Percentiles rank a stretch among this genome's conserved stretches.
Conservation (phyloP, 2,797 vertebrate species). For the Coranthus polyacanthus region DNA sequence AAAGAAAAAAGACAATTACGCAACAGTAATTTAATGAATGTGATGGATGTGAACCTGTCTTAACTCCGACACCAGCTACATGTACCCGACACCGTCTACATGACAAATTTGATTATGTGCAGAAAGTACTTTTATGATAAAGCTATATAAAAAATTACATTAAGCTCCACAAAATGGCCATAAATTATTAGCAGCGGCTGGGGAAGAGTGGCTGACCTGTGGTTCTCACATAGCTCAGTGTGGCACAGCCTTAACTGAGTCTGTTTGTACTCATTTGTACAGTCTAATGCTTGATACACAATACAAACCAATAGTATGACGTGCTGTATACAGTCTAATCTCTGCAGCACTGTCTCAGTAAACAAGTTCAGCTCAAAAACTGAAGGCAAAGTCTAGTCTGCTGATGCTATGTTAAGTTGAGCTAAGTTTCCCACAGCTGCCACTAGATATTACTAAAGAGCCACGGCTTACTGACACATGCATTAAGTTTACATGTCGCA, state of each 20-base stretch:
- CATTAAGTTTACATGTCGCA: background rate
- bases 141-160: background rate
- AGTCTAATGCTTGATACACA: background rate
- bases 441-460: background rate
- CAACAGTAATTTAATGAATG: background rate
- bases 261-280: background rate
- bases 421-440: background rate
- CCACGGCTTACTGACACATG: background rate
- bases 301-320: background rate
- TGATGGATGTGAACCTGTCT: background rate
- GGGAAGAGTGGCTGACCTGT: no score
- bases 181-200: background rate
- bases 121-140: conserved; percentile 1
- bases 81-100: background rate
- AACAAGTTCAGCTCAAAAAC: background rate
- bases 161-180: background rate
- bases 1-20: conserved; percentile 7
- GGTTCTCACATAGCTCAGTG: no score
- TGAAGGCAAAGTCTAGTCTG: background rate
- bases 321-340: background rate
- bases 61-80: conserved; percentile 2
- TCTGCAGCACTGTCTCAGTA: background rate
- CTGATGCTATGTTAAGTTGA: background rate
- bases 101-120: background rate
- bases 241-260: no score